A percentile compares a stretch with the other conserved stretches of the same genome.
These are phyloP conservation scores for Sapajus apella DNA, from an alignment of 2,113 vertebrate species.

Conservation along the genomic window DNA sequence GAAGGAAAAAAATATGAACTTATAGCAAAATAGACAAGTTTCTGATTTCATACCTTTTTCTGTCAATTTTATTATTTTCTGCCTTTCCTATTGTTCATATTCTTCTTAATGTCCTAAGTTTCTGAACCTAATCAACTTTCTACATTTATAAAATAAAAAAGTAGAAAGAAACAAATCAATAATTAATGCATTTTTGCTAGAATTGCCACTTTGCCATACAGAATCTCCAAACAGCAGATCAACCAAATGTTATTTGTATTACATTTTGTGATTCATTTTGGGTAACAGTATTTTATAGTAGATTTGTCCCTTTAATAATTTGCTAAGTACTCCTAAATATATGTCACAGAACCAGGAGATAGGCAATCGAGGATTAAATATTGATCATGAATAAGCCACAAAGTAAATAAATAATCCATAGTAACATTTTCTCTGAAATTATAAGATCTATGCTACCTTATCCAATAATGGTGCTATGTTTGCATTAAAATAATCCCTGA, in stretches of 20 bases:
- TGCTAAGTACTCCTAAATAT: constrained; percentile 31
- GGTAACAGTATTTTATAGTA: constrained; percentile 17
- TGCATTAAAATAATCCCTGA: constrained; percentile 44
- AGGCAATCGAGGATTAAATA: constrained; percentile 38
- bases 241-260: not conserved
- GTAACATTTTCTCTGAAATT: constrained; percentile 44
- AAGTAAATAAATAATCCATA: constrained; percentile 46
- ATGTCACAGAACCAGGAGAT: not conserved
- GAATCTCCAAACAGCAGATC: not conserved
- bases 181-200: not conserved
- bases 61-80: not conserved
- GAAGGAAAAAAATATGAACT: constrained; percentile 10
- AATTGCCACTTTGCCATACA: not conserved
- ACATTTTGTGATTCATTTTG: constrained; percentile 21
- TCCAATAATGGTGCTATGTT: not conserved
- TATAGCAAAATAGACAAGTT: not conserved
- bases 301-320: constrained; percentile 36
- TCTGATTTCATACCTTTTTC: not conserved
- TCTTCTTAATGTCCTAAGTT: not conserved
- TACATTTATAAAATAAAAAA: not conserved
- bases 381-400: not conserved
- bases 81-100: not conserved
- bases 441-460: not conserved
- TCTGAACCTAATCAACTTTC: not conserved
- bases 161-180: not conserved